Conservation (phyloP, 2,113 vertebrate species). For the Actinemys pallida region DNA sequence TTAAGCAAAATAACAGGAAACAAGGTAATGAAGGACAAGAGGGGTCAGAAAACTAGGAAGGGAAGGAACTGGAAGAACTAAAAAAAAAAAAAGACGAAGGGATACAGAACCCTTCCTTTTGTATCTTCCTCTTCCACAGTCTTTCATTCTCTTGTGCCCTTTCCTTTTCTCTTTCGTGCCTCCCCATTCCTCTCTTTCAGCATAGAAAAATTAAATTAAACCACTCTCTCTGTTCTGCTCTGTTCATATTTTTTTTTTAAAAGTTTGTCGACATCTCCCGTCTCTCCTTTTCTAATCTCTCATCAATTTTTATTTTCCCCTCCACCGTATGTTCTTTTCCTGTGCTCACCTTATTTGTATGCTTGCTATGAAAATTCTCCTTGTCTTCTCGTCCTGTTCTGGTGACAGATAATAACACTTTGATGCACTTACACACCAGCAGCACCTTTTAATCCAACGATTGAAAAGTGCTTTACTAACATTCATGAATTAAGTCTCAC, state of each 20-base stretch:
- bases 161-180: neutral
- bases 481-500: rapidly evolving
- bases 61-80: neutral
- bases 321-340: rapidly evolving
- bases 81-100: neutral
- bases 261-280: rapidly evolving
- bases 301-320: no score
- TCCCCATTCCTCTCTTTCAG: rapidly evolving
- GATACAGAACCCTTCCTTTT: neutral
- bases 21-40: conserved; percentile 37
- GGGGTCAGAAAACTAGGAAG: neutral
- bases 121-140: neutral
- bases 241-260: neutral
- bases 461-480: rapidly evolving
- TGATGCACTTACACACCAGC: neutral
- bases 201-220: neutral
- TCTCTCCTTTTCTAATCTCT: neutral
- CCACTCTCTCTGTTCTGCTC: rapidly evolving
- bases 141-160: neutral
- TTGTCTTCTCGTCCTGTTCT: rapidly evolving
- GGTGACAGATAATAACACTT: neutral
- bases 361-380: neutral
- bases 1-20: conserved; percentile 29
- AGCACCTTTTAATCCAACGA: neutral
- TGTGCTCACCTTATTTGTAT: rapidly evolving